Evolutionary conservation across 2,113 vertebrate genomes (phyloP).

Genomic region (Ciconia boyciana): DNA sequence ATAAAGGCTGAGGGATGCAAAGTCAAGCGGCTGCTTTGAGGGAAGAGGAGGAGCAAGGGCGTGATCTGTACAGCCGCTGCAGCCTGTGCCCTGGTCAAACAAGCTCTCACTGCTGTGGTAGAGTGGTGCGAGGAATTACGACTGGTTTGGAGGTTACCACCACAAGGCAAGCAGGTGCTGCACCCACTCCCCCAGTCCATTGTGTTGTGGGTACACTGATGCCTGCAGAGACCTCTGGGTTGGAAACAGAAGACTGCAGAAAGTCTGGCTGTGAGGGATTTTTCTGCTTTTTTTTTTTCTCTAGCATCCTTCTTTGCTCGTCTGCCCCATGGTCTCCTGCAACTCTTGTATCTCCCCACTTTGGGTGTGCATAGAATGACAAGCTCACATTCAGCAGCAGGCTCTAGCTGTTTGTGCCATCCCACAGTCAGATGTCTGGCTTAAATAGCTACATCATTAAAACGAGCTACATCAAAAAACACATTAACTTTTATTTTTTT

Average conservation of each 20-base stretch:
- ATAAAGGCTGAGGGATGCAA: background rate
- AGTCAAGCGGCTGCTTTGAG: background rate
- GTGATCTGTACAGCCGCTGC: background rate
- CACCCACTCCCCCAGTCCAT: too few relatives aligned
- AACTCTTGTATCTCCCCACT: background rate
- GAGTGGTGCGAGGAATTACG: fast-evolving
- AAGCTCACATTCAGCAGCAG: background rate
- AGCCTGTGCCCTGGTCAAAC: background rate
- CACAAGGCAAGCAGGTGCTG: background rate
- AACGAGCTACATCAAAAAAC: background rate
- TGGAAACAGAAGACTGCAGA: background rate
- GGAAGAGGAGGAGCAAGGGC: background rate
- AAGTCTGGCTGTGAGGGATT: background rate
- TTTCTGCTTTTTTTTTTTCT: background rate
- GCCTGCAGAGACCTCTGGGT: background rate
- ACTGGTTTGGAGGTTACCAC: background rate
- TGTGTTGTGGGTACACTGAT: fast-evolving
- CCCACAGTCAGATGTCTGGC: background rate
- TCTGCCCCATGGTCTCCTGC: background rate
- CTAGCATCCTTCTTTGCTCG: background rate
- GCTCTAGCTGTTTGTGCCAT: fast-evolving
- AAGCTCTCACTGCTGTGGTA: fast-evolving
- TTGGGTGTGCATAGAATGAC: fast-evolving
- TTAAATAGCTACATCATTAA: background rate
- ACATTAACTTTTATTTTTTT: background rate